phyloP scores from a whole-genome alignment of 2,113 vertebrate genomes.

The Hiodon alosoides region DNA sequence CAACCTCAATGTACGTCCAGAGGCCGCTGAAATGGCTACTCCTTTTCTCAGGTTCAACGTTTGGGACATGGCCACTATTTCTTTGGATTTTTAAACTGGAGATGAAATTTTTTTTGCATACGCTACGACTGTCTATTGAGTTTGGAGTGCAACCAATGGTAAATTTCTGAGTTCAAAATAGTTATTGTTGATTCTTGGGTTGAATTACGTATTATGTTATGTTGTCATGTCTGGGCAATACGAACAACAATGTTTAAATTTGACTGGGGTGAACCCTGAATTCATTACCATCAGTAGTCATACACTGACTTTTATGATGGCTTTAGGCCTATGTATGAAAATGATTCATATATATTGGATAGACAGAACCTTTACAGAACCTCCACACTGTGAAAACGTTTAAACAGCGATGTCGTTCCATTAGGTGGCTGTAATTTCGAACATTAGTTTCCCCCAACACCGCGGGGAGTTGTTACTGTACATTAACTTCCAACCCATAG shows the following conservation, averaged over 20 bases:
- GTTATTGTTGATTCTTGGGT: slow-evolving; percentile 26
- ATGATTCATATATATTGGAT: neutral
- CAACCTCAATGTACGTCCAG: slow-evolving; percentile 20
- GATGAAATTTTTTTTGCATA: slow-evolving; percentile 31
- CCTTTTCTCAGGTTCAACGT: slow-evolving; percentile 12
- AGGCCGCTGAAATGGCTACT: slow-evolving; percentile 15
- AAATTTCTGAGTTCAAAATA: slow-evolving; percentile 27
- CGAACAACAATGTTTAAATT: slow-evolving; percentile 9
- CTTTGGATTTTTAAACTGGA: slow-evolving; percentile 33
- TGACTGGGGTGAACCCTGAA: slow-evolving; percentile 14
- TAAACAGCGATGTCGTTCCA: slow-evolving; percentile 18
- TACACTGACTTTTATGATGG: neutral
- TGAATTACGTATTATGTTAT: neutral
- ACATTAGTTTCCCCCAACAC: slow-evolving; percentile 18
- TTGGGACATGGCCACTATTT: slow-evolving; percentile 19
- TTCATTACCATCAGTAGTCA: slow-evolving; percentile 13
- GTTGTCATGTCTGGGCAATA: slow-evolving; percentile 8
- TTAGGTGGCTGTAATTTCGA: slow-evolving; percentile 21
- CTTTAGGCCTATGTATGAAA: neutral
- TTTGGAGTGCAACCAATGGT: slow-evolving; percentile 31
- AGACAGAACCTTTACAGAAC: no score
- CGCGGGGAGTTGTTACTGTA: slow-evolving; percentile 17
- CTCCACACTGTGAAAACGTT: neutral
- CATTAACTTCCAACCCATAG: slow-evolving; percentile 29
- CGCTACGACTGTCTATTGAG: slow-evolving; percentile 33